Evolutionary conservation across 1,140 invertebrate species (phyloP).

Genomic region (Euwallacea similis): DNA sequence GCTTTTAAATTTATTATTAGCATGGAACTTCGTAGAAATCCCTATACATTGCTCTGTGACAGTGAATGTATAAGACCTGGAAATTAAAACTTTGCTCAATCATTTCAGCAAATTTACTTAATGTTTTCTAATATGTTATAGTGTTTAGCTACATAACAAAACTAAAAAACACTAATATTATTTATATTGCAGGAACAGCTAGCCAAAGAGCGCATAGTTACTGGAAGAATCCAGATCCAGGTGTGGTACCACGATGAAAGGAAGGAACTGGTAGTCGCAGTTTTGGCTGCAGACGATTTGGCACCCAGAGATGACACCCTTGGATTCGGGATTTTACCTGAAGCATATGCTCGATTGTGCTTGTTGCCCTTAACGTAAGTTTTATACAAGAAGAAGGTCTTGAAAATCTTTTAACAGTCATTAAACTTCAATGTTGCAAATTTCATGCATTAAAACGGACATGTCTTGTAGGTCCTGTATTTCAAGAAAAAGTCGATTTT

Average conservation of each 20-base stretch:
- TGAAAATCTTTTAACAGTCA: not conserved
- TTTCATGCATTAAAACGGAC: too few species aligned
- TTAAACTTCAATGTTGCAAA: too few species aligned
- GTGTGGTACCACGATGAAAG: constrained; percentile 83
- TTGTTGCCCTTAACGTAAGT: constrained; percentile 77
- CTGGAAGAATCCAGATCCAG: constrained; percentile 79
- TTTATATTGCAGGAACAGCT: constrained; percentile 66
- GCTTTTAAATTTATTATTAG: too few species aligned
- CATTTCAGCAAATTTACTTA: too few species aligned
- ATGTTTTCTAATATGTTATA: too few species aligned
- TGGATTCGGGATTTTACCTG: constrained; percentile 72
- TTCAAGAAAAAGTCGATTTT: too few species aligned
- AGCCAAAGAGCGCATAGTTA: constrained; percentile 71
- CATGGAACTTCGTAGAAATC: too few species aligned
- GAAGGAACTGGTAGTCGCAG: constrained; percentile 77
- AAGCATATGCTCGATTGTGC: constrained; percentile 80
- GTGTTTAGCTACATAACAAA: too few species aligned
- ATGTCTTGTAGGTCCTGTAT: too few species aligned
- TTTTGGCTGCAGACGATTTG: constrained; percentile 81
- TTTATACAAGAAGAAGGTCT: not conserved
- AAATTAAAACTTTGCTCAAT: too few species aligned
- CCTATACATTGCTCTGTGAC: too few species aligned
- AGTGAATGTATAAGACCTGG: too few species aligned
- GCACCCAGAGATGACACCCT: constrained; percentile 73
- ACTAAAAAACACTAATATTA: not conserved